These are phyloP conservation scores for Bombyx mori DNA, from an alignment of 1,140 invertebrate genomes.

Conservation along the genomic window DNA sequence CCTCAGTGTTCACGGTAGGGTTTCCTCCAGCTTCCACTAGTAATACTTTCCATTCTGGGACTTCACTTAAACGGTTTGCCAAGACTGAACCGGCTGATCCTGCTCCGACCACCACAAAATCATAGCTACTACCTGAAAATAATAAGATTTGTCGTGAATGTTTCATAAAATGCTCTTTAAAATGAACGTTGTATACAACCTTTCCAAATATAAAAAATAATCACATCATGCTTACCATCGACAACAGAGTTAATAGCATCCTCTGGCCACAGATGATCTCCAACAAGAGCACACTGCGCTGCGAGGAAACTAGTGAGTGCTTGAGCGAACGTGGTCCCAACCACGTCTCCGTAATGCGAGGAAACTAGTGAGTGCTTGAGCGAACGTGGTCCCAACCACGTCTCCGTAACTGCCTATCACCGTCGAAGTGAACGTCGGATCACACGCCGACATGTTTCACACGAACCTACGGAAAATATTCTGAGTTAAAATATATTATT, in stretches of 20 bases:
- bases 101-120: constrained; percentile 69
- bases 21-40: constrained; percentile 76
- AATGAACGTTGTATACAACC: not conserved
- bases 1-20: constrained; percentile 67
- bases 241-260: constrained; percentile 68
- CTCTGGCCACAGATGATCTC: constrained; percentile 57
- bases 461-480: no score
- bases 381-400: no score
- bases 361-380: constrained; percentile 21
- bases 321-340: no score
- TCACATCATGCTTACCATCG: constrained; percentile 11
- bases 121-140: no score
- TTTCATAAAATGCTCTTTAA: not conserved
- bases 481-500: no score
- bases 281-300: constrained; percentile 70
- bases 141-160: not conserved
- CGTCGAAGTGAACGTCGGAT: constrained; percentile 6
- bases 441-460: constrained; percentile 9
- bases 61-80: constrained; percentile 72
- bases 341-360: no score
- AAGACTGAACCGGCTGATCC: constrained; percentile 79
- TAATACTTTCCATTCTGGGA: constrained; percentile 68
- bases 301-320: constrained; percentile 39
- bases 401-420: constrained; percentile 8
- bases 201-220: not conserved